Conservation (phyloP, 2,888 invertebrate species). For the Euclidia mi region DNA sequence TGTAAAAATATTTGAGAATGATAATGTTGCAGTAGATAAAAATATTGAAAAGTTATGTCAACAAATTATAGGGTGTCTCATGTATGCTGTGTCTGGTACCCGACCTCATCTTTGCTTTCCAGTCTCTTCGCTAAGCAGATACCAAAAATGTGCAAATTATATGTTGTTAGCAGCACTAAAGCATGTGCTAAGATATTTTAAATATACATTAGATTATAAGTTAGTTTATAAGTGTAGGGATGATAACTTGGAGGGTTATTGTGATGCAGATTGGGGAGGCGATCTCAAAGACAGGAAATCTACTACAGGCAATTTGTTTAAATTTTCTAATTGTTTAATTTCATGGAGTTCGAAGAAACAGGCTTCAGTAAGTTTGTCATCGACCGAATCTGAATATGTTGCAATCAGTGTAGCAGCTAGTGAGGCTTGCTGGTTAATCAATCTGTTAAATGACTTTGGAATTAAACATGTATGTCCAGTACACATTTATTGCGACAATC, state of each 20-base stretch:
- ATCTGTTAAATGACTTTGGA: conserved; percentile 14
- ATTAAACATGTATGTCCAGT: conserved; percentile 8
- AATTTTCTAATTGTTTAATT: conserved; percentile 5
- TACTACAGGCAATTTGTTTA: conserved; percentile 11
- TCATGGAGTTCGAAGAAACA: background rate
- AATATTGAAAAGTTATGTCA: conserved; percentile 13
- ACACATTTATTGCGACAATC: conserved; percentile 14
- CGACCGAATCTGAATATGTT: conserved; percentile 23
- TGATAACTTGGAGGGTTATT: background rate
- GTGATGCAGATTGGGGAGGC: conserved; percentile 20
- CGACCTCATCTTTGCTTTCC: too few relatives aligned
- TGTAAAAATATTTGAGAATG: too few relatives aligned
- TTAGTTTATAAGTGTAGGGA: too few relatives aligned
- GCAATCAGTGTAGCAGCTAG: conserved; percentile 13
- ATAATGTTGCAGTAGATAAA: conserved; percentile 3
- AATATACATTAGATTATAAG: conserved; percentile 13
- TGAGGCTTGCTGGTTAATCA: too few relatives aligned
- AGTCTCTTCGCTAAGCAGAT: too few relatives aligned
- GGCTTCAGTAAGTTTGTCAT: too few relatives aligned
- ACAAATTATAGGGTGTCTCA: too few relatives aligned
- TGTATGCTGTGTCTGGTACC: too few relatives aligned
- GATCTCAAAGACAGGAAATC: conserved; percentile 11
- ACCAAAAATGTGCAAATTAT: too few relatives aligned
- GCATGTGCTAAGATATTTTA: conserved; percentile 10
- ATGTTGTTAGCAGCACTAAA: background rate